Percentiles rank a stretch among this genome's conserved stretches.
phyloP scores from a whole-genome alignment of 2,797 vertebrate genomes.

The Perodicticus potto region DNA sequence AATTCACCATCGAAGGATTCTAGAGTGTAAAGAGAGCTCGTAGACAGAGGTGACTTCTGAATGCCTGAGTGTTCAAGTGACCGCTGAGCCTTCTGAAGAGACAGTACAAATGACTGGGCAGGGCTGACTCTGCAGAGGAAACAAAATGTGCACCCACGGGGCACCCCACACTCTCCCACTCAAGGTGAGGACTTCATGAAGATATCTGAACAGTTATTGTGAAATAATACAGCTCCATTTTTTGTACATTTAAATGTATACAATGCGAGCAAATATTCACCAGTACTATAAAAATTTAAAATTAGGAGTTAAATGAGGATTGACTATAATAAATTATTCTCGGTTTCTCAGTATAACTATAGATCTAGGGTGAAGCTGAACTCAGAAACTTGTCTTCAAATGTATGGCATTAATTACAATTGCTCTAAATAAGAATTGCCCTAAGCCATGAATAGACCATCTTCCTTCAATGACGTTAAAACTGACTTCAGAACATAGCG shows the following conservation, averaged over 20 bases:
- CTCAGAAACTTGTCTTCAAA: conserved; percentile 41
- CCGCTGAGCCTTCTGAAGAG: background rate
- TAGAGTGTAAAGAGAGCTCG: background rate
- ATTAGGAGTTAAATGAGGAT: background rate
- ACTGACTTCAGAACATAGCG: background rate
- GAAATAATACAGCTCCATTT: conserved; percentile 27
- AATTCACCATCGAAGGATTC: background rate
- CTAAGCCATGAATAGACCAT: conserved; percentile 41
- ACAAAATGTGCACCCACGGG: background rate
- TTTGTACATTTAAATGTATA: background rate
- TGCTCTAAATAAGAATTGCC: conserved; percentile 52
- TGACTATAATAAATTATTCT: background rate
- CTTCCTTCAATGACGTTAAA: conserved; percentile 47
- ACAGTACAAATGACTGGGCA: background rate
- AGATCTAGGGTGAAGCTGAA: background rate
- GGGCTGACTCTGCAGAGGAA: background rate
- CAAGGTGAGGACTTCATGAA: background rate
- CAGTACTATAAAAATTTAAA: background rate
- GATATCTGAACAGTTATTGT: background rate
- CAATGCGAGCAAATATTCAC: background rate
- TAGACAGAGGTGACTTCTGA: background rate
- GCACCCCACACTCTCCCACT: background rate
- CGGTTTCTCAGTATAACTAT: background rate
- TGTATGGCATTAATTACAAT: conserved; percentile 9
- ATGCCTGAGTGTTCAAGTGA: background rate